phyloP scores from a whole-genome alignment of 30 jellyfish, hydroid and myxozoan species.

The Morbakka virulenta region DNA sequence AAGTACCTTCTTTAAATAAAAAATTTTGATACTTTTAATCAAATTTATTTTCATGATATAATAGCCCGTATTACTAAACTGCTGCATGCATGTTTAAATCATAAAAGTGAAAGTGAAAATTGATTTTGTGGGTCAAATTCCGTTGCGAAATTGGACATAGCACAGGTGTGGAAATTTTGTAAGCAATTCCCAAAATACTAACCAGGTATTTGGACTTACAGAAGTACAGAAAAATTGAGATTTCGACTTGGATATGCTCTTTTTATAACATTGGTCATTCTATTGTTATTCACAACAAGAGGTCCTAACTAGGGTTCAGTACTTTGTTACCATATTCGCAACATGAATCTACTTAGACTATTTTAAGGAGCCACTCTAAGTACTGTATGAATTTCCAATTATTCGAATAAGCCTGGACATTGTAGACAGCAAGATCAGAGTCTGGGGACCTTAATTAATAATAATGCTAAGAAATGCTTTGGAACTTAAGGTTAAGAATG shows the following conservation, averaged over 20 bases:
- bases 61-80: conserved; percentile 41
- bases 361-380: not conserved
- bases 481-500: conserved; percentile 32
- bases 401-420: conserved; percentile 39
- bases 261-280: not conserved
- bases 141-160: not conserved
- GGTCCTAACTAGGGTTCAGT: conserved; percentile 40
- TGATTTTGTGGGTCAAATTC: not conserved
- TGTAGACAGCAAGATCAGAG: conserved; percentile 43
- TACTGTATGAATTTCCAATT: conserved; percentile 23
- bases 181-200: not conserved
- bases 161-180: not conserved
- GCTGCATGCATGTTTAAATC: not conserved
- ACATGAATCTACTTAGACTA: conserved; percentile 25
- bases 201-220: too few species aligned
- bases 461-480: conserved; percentile 47
- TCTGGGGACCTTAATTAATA: conserved; percentile 33
- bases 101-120: not conserved
- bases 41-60: conserved; percentile 33
- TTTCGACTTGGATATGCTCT: conserved; percentile 11
- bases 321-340: conserved; percentile 11
- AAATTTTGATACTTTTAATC: conserved; percentile 41
- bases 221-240: too few species aligned
- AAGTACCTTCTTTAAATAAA: conserved; percentile 32
- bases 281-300: conserved; percentile 28